phyloP scores from a whole-genome alignment of 2,888 invertebrate species.

The Phortica okadai region DNA sequence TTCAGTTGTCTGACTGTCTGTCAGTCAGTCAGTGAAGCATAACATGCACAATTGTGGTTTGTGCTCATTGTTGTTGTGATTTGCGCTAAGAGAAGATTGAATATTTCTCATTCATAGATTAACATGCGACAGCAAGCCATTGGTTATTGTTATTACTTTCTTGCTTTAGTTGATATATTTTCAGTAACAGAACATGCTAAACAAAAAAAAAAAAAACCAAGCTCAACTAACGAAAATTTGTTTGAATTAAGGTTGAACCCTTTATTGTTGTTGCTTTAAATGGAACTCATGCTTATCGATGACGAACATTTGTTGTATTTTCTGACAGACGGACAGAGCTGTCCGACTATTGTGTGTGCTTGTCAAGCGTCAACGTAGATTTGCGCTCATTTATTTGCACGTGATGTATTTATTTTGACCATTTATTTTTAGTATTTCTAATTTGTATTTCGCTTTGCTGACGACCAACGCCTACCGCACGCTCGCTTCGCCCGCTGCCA shows the following conservation, averaged over 20 bases:
- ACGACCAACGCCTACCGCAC: neutral
- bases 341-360: neutral
- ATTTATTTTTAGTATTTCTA: conserved; percentile 20
- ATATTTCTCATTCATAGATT: too few species aligned
- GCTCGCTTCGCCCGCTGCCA: neutral
- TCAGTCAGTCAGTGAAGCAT: neutral
- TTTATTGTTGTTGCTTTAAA: too few species aligned
- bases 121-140: too few species aligned
- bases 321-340: too few species aligned
- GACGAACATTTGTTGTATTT: too few species aligned
- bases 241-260: too few species aligned
- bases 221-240: too few species aligned
- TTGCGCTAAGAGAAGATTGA: too few species aligned
- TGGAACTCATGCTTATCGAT: too few species aligned
- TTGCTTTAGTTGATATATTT: too few species aligned
- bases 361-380: neutral
- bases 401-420: neutral
- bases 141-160: too few species aligned
- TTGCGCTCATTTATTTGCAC: neutral
- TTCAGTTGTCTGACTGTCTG: too few species aligned
- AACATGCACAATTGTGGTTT: neutral
- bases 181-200: neutral
- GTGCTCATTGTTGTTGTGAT: neutral
- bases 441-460: neutral
- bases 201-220: neutral